Evolutionary conservation across 2,113 vertebrate species (phyloP).

Genomic region (Pampusana beccarii): DNA sequence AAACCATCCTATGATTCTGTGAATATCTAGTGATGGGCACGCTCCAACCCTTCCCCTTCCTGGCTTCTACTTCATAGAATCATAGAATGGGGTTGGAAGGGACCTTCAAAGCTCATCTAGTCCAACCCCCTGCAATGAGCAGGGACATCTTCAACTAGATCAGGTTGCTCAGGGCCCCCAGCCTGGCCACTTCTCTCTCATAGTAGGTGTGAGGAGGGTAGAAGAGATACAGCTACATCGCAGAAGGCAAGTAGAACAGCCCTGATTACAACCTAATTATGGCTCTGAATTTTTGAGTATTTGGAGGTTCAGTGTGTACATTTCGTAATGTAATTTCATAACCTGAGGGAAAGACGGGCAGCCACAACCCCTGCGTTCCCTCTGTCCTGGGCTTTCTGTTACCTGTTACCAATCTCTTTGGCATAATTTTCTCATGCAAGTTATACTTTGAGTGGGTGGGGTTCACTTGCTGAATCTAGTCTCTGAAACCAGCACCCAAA

Average conservation of each 20-base stretch:
- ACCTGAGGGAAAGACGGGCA: not conserved
- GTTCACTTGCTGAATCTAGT: not conserved
- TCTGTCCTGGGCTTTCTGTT: not conserved
- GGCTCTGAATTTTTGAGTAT: not conserved
- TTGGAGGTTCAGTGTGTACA: not conserved
- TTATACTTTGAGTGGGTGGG: not conserved
- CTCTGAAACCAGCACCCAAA: not conserved
- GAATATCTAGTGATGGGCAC: not conserved
- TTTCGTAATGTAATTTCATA: not conserved
- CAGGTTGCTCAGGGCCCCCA: too few relatives aligned
- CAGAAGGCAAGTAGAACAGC: not conserved
- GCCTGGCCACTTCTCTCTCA: not conserved
- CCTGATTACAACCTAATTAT: fast-evolving
- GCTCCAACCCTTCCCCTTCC: not conserved
- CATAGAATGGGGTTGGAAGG: too few relatives aligned
- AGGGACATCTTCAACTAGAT: too few relatives aligned
- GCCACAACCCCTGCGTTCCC: not conserved
- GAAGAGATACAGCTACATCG: fast-evolving
- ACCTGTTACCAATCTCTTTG: not conserved
- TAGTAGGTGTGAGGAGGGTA: not conserved
- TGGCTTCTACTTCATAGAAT: not conserved
- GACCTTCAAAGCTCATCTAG: too few relatives aligned
- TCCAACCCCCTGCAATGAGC: too few relatives aligned
- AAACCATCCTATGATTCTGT: not conserved
- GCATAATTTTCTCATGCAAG: not conserved